Evolutionary conservation across 2,113 vertebrate species (phyloP).

Genomic region (Petaurus breviceps): DNA sequence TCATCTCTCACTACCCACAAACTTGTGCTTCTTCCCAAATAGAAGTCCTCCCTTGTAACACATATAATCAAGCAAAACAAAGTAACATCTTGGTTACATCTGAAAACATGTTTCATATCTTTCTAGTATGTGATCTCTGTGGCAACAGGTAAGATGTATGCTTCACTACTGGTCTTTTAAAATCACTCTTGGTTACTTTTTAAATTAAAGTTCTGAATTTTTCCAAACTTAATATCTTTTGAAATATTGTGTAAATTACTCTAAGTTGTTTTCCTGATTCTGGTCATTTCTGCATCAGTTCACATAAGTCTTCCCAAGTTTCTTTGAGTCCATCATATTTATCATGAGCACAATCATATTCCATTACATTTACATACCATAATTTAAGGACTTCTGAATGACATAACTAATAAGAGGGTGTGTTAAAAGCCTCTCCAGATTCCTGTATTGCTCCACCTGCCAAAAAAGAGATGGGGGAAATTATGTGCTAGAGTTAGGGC

Average conservation of each 20-base stretch:
- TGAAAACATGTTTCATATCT: not conserved
- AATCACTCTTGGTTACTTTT: not conserved
- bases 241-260: not conserved
- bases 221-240: not conserved
- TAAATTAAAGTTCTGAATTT: not conserved
- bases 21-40: not conserved
- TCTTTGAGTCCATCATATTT: not conserved
- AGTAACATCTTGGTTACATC: not conserved
- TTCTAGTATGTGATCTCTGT: not conserved
- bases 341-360: not conserved
- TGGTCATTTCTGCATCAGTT: not conserved
- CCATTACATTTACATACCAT: not conserved
- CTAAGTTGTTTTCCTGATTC: not conserved
- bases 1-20: not conserved
- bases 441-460: not conserved
- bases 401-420: not conserved
- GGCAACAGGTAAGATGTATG: not conserved
- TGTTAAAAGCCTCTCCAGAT: not conserved
- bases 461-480: not conserved
- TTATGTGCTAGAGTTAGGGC: not conserved
- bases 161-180: not conserved
- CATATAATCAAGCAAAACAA: not conserved
- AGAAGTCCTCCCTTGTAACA: not conserved
- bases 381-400: not conserved
- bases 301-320: not conserved